Conservation (phyloP, 2,797 vertebrate genomes). For the Myripristis jacobus region DNA sequence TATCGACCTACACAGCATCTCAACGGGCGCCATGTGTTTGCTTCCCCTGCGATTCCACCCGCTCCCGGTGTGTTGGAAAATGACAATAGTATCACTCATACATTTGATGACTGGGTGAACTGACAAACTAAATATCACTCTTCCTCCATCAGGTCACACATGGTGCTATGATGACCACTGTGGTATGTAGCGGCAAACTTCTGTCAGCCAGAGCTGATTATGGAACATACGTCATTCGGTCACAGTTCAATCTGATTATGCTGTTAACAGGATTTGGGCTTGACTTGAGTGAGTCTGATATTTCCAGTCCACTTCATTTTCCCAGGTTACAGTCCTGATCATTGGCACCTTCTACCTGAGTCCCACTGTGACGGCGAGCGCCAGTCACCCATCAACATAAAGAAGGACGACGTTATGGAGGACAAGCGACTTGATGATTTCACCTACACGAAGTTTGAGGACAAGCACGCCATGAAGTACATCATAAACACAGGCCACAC, state of each 20-base stretch:
- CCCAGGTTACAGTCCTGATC: conserved; percentile 29
- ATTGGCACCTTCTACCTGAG: conserved; percentile 47
- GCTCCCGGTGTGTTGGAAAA: conserved; percentile 48
- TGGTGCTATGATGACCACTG: conserved; percentile 75
- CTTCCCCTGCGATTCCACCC: conserved; percentile 56
- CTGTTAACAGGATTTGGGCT: not conserved
- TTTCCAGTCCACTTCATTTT: not conserved
- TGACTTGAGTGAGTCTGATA: not conserved
- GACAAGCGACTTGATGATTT: conserved; percentile 46
- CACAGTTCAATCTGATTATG: not conserved
- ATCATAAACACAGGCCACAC: conserved; percentile 75
- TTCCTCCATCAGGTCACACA: conserved; percentile 25
- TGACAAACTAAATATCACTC: not conserved
- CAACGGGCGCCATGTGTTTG: conserved; percentile 48
- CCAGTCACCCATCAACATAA: conserved; percentile 78
- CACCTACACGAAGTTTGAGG: conserved; percentile 55
- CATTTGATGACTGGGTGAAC: not conserved
- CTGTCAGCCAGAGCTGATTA: not conserved
- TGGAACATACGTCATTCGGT: too few species aligned
- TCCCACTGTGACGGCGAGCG: conserved; percentile 34
- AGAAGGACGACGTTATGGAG: accelerated
- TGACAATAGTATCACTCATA: not conserved
- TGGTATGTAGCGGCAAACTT: conserved; percentile 50
- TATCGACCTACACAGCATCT: conserved; percentile 63
- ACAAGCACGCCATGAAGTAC: conserved; percentile 59